Evolutionary conservation across 1,140 invertebrate genomes (phyloP).

Genomic region (Pomacea maculata): DNA sequence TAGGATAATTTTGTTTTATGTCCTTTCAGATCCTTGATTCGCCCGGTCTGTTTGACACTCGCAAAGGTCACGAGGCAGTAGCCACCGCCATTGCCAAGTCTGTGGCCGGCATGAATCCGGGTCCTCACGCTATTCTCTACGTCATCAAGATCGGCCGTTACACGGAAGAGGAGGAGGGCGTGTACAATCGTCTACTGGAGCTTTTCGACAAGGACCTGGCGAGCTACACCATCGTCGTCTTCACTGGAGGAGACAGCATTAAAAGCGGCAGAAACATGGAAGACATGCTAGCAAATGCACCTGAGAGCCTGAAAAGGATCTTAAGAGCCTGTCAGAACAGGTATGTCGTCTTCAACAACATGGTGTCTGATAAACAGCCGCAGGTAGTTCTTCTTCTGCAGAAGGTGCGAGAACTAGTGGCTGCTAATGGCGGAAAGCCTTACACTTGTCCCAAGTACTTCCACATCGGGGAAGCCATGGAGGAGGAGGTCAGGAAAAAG

Average conservation of each 20-base stretch:
- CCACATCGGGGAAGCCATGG: constrained; percentile 9
- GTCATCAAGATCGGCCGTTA: constrained; percentile 20
- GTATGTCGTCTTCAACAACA: constrained; percentile 17
- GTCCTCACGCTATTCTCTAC: constrained; percentile 29
- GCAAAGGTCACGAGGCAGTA: constrained; percentile 11
- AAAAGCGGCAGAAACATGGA: background rate
- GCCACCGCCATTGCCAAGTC: constrained; percentile 21
- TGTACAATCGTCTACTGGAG: constrained; percentile 11
- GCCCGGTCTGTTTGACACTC: constrained; percentile 28
- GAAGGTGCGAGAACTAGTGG: background rate
- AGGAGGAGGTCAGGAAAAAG: constrained; percentile 7
- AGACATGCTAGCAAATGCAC: background rate
- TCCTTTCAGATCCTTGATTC: constrained; percentile 24
- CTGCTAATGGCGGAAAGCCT: background rate
- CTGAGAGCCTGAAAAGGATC: background rate
- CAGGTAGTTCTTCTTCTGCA: constrained; percentile 3
- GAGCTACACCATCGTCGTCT: constrained; percentile 24
- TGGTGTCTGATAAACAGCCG: background rate
- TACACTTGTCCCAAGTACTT: constrained; percentile 20
- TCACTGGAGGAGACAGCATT: constrained; percentile 23
- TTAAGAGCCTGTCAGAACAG: constrained; percentile 1
- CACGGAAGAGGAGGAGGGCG: constrained; percentile 23
- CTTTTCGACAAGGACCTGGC: constrained; percentile 26
- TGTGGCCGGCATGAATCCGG: constrained; percentile 27
- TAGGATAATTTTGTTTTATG: too few relatives aligned